Evolutionary conservation across 2,888 invertebrate species (phyloP).

Genomic region (Deroplatys truncata): DNA sequence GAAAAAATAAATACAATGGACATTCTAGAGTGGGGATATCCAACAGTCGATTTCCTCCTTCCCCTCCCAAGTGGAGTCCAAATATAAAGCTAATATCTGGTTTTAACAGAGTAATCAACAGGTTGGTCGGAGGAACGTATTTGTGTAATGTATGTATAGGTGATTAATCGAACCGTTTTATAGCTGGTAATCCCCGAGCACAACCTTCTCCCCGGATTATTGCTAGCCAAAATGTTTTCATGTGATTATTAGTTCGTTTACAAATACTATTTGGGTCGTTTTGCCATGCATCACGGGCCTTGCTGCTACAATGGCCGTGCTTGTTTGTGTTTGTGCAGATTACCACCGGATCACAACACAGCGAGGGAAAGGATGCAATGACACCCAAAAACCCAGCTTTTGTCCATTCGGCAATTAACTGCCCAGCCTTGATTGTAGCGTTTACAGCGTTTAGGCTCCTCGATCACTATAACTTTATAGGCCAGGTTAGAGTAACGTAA

Average conservation of each 20-base stretch:
- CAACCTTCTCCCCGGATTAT: slow-evolving; percentile 18
- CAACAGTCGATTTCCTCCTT: neutral
- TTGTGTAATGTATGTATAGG: slow-evolving; percentile 18
- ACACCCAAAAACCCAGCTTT: neutral
- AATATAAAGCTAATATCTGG: slow-evolving; percentile 16
- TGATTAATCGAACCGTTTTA: slow-evolving; percentile 26
- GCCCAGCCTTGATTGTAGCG: neutral
- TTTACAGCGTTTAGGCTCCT: neutral
- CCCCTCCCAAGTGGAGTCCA: neutral
- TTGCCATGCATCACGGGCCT: neutral
- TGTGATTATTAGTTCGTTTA: slow-evolving; percentile 25
- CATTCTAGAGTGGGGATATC: neutral
- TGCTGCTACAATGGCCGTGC: neutral
- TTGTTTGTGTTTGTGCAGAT: neutral
- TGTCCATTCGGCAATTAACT: neutral
- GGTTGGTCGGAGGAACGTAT: slow-evolving; percentile 14
- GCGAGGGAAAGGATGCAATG: neutral
- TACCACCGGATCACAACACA: neutral
- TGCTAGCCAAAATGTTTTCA: slow-evolving; percentile 23
- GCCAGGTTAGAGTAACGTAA: too few species aligned
- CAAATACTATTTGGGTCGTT: slow-evolving; percentile 22
- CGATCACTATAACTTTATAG: too few species aligned
- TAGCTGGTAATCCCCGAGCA: slow-evolving; percentile 17
- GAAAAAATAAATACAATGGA: neutral
- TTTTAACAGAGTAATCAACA: slow-evolving; percentile 21